phyloP scores from a whole-genome alignment of 2,888 invertebrate species.

The Formica aserva region DNA sequence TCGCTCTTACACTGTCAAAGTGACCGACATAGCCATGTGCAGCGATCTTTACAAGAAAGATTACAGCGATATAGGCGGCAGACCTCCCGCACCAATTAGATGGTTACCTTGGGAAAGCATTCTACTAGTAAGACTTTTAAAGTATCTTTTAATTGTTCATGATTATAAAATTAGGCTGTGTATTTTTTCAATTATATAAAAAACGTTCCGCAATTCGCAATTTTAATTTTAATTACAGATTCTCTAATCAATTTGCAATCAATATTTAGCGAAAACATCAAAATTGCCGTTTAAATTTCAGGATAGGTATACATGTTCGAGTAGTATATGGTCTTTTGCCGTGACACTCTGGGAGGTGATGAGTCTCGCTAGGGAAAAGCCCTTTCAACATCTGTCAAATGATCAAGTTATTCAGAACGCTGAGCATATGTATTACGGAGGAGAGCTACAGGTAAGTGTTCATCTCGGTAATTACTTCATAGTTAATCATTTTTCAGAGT shows the following conservation, averaged over 20 bases:
- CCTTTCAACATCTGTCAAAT: constrained; percentile 88
- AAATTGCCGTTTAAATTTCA: constrained; percentile 78
- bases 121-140: constrained; percentile 86
- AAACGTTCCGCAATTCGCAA: neutral
- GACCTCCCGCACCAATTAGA: constrained; percentile 88
- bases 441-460: constrained; percentile 87
- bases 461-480: neutral
- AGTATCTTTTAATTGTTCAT: neutral
- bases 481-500: neutral
- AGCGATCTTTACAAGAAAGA: constrained; percentile 89
- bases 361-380: constrained; percentile 88
- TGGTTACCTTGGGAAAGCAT: constrained; percentile 90
- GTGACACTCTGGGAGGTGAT: constrained; percentile 90
- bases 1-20: constrained; percentile 88
- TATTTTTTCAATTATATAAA: neutral
- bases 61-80: constrained; percentile 89
- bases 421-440: constrained; percentile 89
- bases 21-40: constrained; percentile 89
- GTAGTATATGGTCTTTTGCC: constrained; percentile 89
- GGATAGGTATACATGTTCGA: constrained; percentile 89
- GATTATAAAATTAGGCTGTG: neutral
- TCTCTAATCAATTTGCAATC: neutral
- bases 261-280: neutral
- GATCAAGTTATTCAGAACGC: constrained; percentile 89
- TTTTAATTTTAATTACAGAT: neutral